Evolutionary conservation across 2,797 vertebrate genomes (phyloP), one percentile per base, ranked within the genome.

Genomic region (Meriones psammophilus): DNA sequence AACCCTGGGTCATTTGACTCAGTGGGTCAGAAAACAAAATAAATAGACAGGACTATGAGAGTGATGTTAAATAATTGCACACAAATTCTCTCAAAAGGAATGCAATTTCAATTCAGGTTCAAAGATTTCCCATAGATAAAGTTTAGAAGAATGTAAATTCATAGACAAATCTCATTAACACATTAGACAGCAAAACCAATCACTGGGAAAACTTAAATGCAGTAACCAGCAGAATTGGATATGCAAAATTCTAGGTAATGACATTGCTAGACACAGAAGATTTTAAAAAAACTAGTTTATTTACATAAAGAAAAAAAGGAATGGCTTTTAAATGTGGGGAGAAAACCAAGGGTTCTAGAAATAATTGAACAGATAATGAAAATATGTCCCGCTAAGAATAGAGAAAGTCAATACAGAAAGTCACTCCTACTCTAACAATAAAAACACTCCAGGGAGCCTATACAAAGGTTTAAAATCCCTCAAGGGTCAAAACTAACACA

Each of bases 101-200:
- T 88, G 33, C 69, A 95, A 66, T 54, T 94, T 87, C 86, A 94
- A 86, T 28, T 3, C n/a, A 85, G 24, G 20, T 94, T 90, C 73
- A 92, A 81, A 77, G 50, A 95, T 86, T 96, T 95, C 56, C 91
- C 69, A 91, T 24, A 93, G 42, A 94, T 87, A 92, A 92, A 86
- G 33, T 96, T 95, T 30, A 73, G 90, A 83, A 94, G 50, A 77
- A 73, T n/a, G 79, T 60, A 36, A 94, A 62, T 42, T 92, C 74
- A 91, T 6, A 79, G 15, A 54, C 60, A 79, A 94, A 74, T 89
- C 50, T 78, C 81, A 24, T 94, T 50, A 94, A 86, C 69, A 84
- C 22, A 89, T 13, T 77, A 79, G 62, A 74, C 33, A 78, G 54
- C 78, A 90, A 93, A 62, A 94, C 62, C 28, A 91, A 79, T 91